These are phyloP conservation scores for Busseola fusca DNA, from an alignment of 2,888 invertebrate genomes.

Conservation along the genomic window DNA sequence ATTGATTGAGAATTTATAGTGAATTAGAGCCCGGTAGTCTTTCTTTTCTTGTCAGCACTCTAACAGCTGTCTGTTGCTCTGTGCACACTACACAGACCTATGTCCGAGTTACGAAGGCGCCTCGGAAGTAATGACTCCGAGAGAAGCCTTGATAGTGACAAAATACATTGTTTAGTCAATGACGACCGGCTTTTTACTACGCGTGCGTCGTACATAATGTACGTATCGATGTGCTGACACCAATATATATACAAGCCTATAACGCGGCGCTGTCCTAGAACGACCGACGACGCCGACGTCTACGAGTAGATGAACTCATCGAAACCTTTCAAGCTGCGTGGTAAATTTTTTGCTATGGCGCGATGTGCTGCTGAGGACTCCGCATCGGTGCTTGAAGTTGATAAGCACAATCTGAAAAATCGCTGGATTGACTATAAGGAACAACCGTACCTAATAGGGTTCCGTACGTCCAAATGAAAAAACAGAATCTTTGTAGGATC, in stretches of 20 bases:
- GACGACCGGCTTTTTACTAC: conserved; percentile 2
- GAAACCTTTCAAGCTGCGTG: conserved; percentile 1
- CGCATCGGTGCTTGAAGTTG: background rate
- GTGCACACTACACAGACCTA: background rate
- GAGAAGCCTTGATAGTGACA: conserved; percentile 12
- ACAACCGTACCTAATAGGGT: background rate
- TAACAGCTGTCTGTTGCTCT: background rate
- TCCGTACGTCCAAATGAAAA: no score
- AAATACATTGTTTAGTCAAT: conserved; percentile 8
- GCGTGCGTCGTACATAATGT: no score
- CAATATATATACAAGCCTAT: conserved; percentile 8
- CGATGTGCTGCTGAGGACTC: background rate
- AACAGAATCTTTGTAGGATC: no score
- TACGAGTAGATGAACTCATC: conserved; percentile 4
- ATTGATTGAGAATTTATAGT: no score
- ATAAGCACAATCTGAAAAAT: background rate
- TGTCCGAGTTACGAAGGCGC: background rate
- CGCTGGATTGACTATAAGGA: background rate
- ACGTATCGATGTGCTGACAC: no score
- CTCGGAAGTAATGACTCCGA: conserved; percentile 4
- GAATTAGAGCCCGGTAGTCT: background rate
- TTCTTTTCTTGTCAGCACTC: background rate
- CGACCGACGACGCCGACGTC: background rate
- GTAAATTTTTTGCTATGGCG: background rate
- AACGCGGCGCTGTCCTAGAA: background rate